Evolutionary conservation across 2,113 vertebrate species (phyloP), one percentile per base, ranked within the genome.

Genomic region (Rhinichthys klamathensis): DNA sequence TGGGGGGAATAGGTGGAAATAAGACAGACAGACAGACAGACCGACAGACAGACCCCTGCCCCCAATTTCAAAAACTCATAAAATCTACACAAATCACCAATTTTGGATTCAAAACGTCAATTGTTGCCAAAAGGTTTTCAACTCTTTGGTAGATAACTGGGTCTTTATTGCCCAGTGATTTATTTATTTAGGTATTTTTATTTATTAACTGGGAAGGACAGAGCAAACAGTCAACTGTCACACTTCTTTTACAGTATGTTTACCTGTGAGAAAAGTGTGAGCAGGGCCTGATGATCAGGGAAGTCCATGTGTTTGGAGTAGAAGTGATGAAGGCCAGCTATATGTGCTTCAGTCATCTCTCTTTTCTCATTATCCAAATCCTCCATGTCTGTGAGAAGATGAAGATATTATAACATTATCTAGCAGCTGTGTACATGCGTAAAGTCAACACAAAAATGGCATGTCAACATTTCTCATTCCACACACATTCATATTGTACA

Each of bases 261-360:
- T 92, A 99, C 98, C 96, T 99, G 98, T 49, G 97, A 96, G 88
- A 98, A 97, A 58, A 99, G 95, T 10, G 91, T 91, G 54, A 97
- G 92, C 80, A 99, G 95, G 46, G 92, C 93, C 44, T 91, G 92
- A 44, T 95, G 95, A 85, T 96, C 96, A 0, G 95, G 96, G 84
- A 96, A 93, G 13, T 97, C 96, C 74, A 99, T 90, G 91, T 98
- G 94, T 94, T 96, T 98, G 91, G 97, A 97, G 93, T 96, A 99
- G 92, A 98, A 99, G 49, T 94, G 97, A 93, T 96, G 95, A 38
- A 99, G 96, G 46, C 94, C 95, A 3, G 96, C 95, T 10, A 98
- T 95, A 84, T 99, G 96, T 32, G 91, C 94, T 92, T 98, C 94
- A 72, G 92, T 96, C 91, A 95, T 90, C 81, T 97, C 96, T 87